A percentile compares a stretch with the other conserved stretches of the same genome.
Evolutionary conservation across 2,888 invertebrate genomes (phyloP).

Genomic region (Cephalotes varians): DNA sequence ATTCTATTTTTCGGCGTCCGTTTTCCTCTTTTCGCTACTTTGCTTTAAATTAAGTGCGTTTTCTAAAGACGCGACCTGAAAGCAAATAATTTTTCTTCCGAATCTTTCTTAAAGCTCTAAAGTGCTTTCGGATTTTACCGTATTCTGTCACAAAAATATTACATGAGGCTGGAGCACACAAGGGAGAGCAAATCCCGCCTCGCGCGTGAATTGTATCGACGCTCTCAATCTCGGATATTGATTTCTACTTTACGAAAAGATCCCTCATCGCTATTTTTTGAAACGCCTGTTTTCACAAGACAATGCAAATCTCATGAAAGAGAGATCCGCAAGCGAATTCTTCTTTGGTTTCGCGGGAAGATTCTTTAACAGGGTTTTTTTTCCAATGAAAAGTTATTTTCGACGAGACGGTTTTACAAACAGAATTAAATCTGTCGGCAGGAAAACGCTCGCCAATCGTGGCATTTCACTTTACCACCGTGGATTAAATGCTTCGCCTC

Average conservation of each 20-base stretch:
- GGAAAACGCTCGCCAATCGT: conserved; percentile 1
- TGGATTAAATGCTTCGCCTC: conserved; percentile 42
- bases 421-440: conserved; percentile 5
- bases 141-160: conserved; percentile 18
- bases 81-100: neutral
- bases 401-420: conserved; percentile 12
- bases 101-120: conserved; percentile 9
- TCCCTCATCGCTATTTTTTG: conserved; percentile 18
- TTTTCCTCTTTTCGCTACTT: no score
- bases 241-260: conserved; percentile 20
- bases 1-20: neutral
- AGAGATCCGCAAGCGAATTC: neutral
- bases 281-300: conserved; percentile 11
- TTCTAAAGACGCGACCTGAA: neutral
- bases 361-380: neutral
- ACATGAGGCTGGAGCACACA: neutral
- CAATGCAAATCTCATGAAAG: neutral
- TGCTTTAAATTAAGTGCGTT: neutral
- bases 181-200: neutral
- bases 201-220: conserved; percentile 26
- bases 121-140: neutral
- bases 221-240: conserved; percentile 40
- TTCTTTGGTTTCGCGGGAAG: neutral
- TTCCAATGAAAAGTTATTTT: neutral
- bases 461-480: conserved; percentile 9